Evolutionary conservation across 1,140 invertebrate genomes (phyloP), one percentile per base, ranked within the genome.

Genomic region (Leptinotarsa undecemlineata): DNA sequence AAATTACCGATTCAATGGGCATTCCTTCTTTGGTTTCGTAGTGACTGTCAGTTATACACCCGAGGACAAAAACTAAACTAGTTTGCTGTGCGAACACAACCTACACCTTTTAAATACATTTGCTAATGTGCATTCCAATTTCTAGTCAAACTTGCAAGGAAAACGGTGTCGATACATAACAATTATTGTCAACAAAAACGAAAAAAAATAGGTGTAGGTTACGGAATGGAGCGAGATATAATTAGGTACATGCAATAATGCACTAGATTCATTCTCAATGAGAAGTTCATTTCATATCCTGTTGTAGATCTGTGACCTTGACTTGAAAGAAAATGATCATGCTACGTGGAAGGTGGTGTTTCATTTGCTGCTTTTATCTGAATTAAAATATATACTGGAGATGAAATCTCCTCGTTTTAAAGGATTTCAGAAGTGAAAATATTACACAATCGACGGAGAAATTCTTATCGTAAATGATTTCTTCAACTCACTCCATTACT

Each of bases 111-210:
- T 57, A 57, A 57, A 42, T 42, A 42, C n/a, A 19, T 57, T 17
- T 17, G n/a, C 51, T 4, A 57, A 57, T 19, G 51, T 57, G 33
- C 33, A 42, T 15, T 57, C 4, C 51, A 57, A 17, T 57, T 57
- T 19, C 51, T n/a, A 57, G n/a, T 57, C 51, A 4, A 57, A 57
- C 51, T 42, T 17, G 51, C 51, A 15, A 57, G n/a, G 51, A 57
- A 57, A 57, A 57, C 51, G 15, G 51, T 57, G 33, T 57, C 51
- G 51, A 57, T 57, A 57, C 51, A 57, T 57, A n/a, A 57, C 51
- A 57, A 57, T 57, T 57, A 57, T 57, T 57, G 51, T 57, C 51
- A 57, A 57, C 51, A 57, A 57, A n/a, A 57, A 57, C 15, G 17
- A 19, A 3, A 57, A 57, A 42, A 57, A 57, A 57, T 57, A 57